phyloP scores from a whole-genome alignment of 2,888 invertebrate species.

The Leptopterna dolabrata region DNA sequence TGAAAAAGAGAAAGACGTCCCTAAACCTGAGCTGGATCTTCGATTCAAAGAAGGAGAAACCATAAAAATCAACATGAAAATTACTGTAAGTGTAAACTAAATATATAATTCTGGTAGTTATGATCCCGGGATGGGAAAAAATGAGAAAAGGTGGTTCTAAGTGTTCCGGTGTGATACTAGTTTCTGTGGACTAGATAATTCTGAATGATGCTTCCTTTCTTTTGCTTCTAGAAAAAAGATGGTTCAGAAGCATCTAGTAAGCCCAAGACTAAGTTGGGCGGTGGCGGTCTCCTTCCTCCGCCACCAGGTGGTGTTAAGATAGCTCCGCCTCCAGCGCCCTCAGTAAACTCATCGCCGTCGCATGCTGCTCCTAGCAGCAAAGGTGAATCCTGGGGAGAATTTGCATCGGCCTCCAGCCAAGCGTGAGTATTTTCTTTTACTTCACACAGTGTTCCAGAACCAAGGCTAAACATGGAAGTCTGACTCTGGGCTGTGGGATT shows the following conservation, averaged over 20 bases:
- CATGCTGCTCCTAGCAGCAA: conserved; percentile 70
- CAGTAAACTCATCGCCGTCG: conserved; percentile 79
- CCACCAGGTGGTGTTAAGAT: conserved; percentile 85
- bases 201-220: no score
- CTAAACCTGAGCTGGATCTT: conserved; percentile 87
- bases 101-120: neutral
- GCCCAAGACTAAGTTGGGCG: conserved; percentile 71
- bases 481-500: no score
- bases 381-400: conserved; percentile 64
- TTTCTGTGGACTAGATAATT: no score
- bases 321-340: conserved; percentile 79
- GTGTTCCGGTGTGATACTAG: no score
- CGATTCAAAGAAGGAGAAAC: conserved; percentile 99
- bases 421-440: conserved; percentile 49
- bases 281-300: conserved; percentile 76
- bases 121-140: no score
- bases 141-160: no score
- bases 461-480: no score
- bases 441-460: no score
- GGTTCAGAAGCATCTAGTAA: conserved; percentile 80
- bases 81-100: conserved; percentile 76
- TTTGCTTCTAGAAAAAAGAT: conserved; percentile 80
- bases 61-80: conserved; percentile 98
- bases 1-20: conserved; percentile 77
- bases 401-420: conserved; percentile 62